A percentile compares a stretch with the other conserved stretches of the same genome.
phyloP scores from a whole-genome alignment of 2,888 invertebrate species.

The Drosophila anomelani region DNA sequence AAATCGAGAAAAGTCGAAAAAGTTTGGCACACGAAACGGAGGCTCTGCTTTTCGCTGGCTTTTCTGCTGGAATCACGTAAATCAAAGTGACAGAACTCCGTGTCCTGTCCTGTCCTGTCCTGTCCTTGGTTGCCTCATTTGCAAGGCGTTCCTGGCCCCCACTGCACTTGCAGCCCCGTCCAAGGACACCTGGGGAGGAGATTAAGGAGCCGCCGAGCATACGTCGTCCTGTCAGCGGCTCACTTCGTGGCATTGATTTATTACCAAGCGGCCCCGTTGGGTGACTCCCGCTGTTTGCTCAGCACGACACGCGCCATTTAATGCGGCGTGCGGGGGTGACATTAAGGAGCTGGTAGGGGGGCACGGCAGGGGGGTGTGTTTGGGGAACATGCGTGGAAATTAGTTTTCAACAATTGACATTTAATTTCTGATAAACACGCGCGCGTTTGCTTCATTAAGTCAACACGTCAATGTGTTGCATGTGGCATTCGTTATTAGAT shows the following conservation, averaged over 20 bases:
- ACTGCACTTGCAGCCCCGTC: slow-evolving; percentile 28
- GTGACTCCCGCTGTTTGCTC: slow-evolving; percentile 38
- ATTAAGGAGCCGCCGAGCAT: slow-evolving; percentile 51
- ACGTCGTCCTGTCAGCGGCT: slow-evolving; percentile 66
- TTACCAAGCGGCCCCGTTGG: slow-evolving; percentile 32
- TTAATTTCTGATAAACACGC: slow-evolving; percentile 82
- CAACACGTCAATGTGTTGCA: slow-evolving; percentile 76
- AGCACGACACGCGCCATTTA: slow-evolving; percentile 72
- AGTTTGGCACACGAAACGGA: slow-evolving; percentile 31
- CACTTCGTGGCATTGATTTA: slow-evolving; percentile 66
- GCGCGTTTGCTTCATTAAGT: slow-evolving; percentile 78
- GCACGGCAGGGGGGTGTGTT: not conserved
- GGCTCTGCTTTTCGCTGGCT: slow-evolving; percentile 11
- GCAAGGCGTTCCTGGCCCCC: slow-evolving; percentile 2
- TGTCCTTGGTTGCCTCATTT: slow-evolving; percentile 33
- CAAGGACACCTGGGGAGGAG: slow-evolving; percentile 39
- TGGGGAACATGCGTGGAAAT: slow-evolving; percentile 55
- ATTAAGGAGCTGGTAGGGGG: not conserved
- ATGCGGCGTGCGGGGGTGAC: slow-evolving; percentile 13
- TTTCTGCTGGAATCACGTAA: slow-evolving; percentile 62
- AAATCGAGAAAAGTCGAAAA: slow-evolving; percentile 57
- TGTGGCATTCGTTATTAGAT: slow-evolving; percentile 74
- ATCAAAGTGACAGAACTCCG: slow-evolving; percentile 70
- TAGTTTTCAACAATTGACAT: slow-evolving; percentile 80
- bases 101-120: slow-evolving; percentile 50